phyloP scores from a whole-genome alignment of 2,888 invertebrate genomes.

The Pyralis farinalis region DNA sequence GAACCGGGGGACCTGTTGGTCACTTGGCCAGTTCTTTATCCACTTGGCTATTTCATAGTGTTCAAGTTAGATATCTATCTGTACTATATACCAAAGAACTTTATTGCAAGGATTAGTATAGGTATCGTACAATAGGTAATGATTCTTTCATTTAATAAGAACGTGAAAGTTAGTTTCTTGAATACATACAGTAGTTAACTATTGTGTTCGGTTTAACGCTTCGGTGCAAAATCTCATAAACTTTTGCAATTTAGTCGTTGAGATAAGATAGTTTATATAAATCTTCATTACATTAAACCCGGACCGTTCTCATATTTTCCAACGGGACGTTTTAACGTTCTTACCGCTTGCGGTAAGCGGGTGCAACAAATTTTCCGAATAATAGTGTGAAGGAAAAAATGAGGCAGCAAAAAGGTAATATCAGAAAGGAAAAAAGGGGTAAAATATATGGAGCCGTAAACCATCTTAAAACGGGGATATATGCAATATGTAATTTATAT shows the following conservation, averaged over 20 bases:
- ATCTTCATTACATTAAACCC: conserved; percentile 66
- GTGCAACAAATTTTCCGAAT: conserved; percentile 59
- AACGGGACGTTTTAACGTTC: conserved; percentile 60
- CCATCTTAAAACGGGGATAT: conserved; percentile 25
- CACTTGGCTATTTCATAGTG: no score
- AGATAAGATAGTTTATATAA: conserved; percentile 58
- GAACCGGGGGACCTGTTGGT: no score
- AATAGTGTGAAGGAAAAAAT: conserved; percentile 47
- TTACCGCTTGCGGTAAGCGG: conserved; percentile 61
- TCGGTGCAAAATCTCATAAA: not conserved
- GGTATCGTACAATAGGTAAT: no score
- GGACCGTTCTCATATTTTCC: conserved; percentile 60
- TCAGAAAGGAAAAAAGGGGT: conserved; percentile 30
- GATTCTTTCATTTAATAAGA: no score
- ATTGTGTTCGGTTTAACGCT: no score
- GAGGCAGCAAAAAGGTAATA: conserved; percentile 34
- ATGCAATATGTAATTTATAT: conserved; percentile 40
- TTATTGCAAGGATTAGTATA: no score
- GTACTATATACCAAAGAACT: no score
- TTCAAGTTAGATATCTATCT: no score
- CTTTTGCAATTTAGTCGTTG: conserved; percentile 38
- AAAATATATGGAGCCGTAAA: conserved; percentile 39
- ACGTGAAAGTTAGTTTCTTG: no score
- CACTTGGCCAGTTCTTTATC: no score
- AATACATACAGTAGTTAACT: no score